Percentiles rank a stretch among this genome's conserved stretches.
These are phyloP conservation scores for Coleophora deauratella DNA, from an alignment of 2,888 invertebrate genomes.

Conservation along the genomic window DNA sequence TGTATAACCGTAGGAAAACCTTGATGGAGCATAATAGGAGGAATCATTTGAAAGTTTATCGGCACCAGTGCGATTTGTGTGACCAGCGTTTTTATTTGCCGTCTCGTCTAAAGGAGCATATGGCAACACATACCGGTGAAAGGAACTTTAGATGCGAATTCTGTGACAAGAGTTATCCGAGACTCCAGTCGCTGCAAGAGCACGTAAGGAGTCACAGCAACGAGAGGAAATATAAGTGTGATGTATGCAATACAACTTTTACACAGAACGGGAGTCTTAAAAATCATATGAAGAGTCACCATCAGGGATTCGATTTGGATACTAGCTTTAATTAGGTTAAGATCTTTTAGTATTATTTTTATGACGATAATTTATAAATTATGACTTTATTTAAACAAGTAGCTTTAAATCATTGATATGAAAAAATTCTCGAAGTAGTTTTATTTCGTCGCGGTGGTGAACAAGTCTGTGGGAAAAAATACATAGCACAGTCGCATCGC, in stretches of 20 bases:
- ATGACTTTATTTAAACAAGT: no score
- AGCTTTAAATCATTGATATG: no score
- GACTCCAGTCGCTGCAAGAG: constrained; percentile 71
- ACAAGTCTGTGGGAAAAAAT: no score
- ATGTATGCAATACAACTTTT: constrained; percentile 66
- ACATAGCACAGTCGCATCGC: no score
- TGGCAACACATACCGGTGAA: constrained; percentile 69
- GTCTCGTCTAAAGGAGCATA: constrained; percentile 58
- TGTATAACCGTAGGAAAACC: constrained; percentile 54
- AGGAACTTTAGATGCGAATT: constrained; percentile 66
- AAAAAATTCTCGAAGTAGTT: no score
- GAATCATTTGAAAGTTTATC: constrained; percentile 50
- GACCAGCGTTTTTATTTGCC: constrained; percentile 62
- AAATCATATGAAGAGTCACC: constrained; percentile 72
- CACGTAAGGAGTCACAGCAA: constrained; percentile 71
- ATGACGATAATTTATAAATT: no score
- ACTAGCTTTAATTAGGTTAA: constrained; percentile 24
- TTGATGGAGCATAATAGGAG: constrained; percentile 52
- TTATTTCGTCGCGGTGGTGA: no score
- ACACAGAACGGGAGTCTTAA: constrained; percentile 73
- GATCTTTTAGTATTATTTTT: no score
- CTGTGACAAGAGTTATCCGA: constrained; percentile 74
- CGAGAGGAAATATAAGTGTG: constrained; percentile 70
- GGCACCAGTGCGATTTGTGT: constrained; percentile 57
- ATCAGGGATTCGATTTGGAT: constrained; percentile 45